Evolutionary conservation across 1,140 invertebrate species (phyloP).

Genomic region (Ceratosolen fusciceps): DNA sequence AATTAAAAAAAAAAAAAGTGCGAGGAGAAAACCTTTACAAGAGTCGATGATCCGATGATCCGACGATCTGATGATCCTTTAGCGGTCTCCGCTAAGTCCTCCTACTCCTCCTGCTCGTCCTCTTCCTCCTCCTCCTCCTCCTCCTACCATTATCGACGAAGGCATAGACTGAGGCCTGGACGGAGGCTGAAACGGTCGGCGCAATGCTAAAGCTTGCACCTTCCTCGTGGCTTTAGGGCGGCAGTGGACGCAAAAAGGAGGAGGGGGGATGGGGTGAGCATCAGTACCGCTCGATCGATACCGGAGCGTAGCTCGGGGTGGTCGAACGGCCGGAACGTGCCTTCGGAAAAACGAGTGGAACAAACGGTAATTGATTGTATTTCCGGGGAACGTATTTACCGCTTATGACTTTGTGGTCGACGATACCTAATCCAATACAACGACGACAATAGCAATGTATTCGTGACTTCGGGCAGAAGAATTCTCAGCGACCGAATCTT

Average conservation of each 20-base stretch:
- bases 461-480: too few species aligned
- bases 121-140: background rate
- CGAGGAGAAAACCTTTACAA: too few species aligned
- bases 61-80: too few species aligned
- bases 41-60: too few species aligned
- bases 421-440: too few species aligned
- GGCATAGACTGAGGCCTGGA: too few species aligned
- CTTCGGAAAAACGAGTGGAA: background rate
- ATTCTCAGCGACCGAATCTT: too few species aligned
- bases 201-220: conserved; percentile 63
- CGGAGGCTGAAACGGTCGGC: conserved; percentile 67
- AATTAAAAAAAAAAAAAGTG: background rate
- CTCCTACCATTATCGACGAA: background rate
- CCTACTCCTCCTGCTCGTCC: background rate
- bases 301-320: background rate
- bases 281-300: conserved; percentile 55
- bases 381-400: background rate
- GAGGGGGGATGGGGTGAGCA: background rate
- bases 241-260: background rate
- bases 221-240: background rate
- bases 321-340: background rate
- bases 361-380: conserved; percentile 12
- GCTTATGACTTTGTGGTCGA: too few species aligned
- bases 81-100: too few species aligned
- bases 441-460: too few species aligned